Evolutionary conservation across 2,113 vertebrate genomes (phyloP).

Genomic region (Speoplatyrhinus poulsoni): DNA sequence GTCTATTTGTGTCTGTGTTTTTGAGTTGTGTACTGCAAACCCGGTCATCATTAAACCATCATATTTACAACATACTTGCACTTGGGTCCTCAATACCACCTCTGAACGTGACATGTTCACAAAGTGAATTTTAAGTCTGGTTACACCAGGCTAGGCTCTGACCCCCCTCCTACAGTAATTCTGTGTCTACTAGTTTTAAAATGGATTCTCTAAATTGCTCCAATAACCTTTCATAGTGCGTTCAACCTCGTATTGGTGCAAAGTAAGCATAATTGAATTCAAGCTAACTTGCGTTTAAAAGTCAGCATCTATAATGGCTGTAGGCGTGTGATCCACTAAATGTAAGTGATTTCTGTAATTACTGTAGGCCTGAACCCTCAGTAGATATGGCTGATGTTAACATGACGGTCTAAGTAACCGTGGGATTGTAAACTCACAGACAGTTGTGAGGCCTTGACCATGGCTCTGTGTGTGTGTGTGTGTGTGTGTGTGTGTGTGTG

Average conservation of each 20-base stretch:
- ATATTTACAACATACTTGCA: no score
- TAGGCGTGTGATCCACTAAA: not conserved
- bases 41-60: no score
- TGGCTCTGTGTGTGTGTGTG: not conserved
- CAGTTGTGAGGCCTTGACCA: constrained; percentile 10
- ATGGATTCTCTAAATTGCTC: no score
- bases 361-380: constrained; percentile 17
- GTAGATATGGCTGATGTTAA: constrained; percentile 14
- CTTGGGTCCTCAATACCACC: no score
- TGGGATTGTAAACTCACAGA: constrained; percentile 21
- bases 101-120: no score
- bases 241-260: not conserved
- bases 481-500: not conserved
- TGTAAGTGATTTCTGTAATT: constrained; percentile 4
- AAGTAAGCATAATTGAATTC: not conserved
- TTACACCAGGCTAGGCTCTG: no score
- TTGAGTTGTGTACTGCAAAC: no score
- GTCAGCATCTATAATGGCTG: not conserved
- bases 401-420: constrained; percentile 34
- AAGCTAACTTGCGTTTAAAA: not conserved
- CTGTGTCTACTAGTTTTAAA: no score
- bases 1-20: no score
- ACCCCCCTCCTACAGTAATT: no score
- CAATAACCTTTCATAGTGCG: no score
- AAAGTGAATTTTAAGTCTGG: no score